Percentiles rank a stretch among this genome's conserved stretches.
phyloP scores from a whole-genome alignment of 2,888 invertebrate species.

The Nomada lathburiana region DNA sequence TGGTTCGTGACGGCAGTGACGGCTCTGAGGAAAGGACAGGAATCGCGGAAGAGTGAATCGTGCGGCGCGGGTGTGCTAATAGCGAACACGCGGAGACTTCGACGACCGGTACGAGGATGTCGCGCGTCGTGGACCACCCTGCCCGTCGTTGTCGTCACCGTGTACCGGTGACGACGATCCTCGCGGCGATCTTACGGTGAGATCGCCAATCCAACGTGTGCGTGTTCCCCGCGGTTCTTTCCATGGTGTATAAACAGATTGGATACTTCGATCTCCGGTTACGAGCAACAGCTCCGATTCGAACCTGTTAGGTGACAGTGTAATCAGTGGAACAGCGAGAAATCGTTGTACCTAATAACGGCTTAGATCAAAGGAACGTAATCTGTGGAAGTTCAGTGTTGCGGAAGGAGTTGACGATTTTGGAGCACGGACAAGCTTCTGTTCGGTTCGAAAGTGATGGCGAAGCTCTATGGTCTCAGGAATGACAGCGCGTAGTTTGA shows the following conservation, averaged over 20 bases:
- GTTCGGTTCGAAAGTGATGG: background rate
- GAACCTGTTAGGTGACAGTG: background rate
- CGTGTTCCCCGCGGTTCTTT: slow-evolving; percentile 10
- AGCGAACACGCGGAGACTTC: slow-evolving; percentile 64
- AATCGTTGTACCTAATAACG: background rate
- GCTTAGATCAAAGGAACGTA: background rate
- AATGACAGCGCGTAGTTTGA: slow-evolving; percentile 32
- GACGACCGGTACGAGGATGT: slow-evolving; percentile 72
- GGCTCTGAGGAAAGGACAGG: background rate
- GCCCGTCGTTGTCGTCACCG: slow-evolving; percentile 73
- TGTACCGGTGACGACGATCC: slow-evolving; percentile 66
- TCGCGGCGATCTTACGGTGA: slow-evolving; percentile 58
- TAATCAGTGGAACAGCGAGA: background rate
- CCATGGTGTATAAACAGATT: slow-evolving; percentile 8
- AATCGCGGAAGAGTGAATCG: background rate
- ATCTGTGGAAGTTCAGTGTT: background rate
- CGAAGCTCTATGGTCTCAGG: slow-evolving; percentile 28
- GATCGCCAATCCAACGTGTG: slow-evolving; percentile 36
- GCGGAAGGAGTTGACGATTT: background rate
- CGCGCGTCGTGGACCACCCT: slow-evolving; percentile 70
- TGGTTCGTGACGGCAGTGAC: background rate
- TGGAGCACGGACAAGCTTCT: slow-evolving; percentile 10
- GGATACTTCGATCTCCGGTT: background rate
- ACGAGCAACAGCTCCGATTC: slow-evolving; percentile 8
- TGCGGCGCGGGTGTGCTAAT: background rate